A percentile compares a stretch with the other conserved stretches of the same genome.
phyloP scores from a whole-genome alignment of 2,113 vertebrate species.

The Bubo blakistoni region DNA sequence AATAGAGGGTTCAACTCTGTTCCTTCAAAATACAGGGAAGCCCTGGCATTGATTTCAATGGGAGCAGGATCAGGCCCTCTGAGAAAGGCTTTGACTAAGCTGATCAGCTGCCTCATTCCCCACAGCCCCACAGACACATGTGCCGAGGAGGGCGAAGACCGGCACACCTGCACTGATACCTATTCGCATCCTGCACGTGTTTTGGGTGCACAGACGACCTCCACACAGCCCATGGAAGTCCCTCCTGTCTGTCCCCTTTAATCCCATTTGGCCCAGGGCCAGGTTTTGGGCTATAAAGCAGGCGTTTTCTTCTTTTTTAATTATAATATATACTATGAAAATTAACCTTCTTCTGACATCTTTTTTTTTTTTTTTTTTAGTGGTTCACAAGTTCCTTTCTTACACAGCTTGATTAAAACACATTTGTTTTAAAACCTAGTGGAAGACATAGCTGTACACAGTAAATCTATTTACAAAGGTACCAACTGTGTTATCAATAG shows the following conservation, averaged over 20 bases:
- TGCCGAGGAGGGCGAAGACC: neutral
- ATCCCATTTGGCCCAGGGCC: neutral
- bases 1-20: neutral
- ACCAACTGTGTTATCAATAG: constrained; percentile 49
- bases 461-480: constrained; percentile 28
- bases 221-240: neutral
- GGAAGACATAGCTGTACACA: constrained; percentile 1
- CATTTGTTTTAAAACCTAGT: constrained; percentile 34
- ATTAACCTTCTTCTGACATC: neutral
- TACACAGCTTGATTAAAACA: neutral
- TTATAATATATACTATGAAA: neutral
- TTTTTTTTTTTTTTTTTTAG: neutral
- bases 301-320: neutral
- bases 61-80: neutral
- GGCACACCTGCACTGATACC: neutral
- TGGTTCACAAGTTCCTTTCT: neutral
- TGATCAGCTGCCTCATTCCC: neutral
- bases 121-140: neutral
- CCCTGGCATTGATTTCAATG: neutral
- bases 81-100: neutral
- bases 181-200: rapidly evolving
- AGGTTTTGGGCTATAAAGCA: neutral
- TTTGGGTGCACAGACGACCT: neutral
- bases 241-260: neutral
- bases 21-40: neutral